A percentile compares a stretch with the other conserved stretches of the same genome.
Evolutionary conservation across 2,797 vertebrate genomes (phyloP).

Genomic region (Myotis daubentonii): DNA sequence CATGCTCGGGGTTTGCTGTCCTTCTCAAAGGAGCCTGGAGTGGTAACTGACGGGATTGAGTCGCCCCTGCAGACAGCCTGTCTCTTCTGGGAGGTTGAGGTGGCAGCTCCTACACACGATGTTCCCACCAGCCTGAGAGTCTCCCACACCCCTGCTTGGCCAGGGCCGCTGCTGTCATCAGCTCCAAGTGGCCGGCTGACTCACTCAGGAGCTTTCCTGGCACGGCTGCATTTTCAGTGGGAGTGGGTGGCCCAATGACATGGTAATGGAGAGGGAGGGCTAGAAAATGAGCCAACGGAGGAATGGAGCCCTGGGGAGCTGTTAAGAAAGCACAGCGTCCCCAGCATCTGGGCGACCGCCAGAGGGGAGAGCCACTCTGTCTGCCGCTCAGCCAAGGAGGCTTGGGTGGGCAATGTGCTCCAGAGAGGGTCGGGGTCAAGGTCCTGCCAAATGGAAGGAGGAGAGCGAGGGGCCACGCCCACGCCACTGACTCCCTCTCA

Average conservation of each 20-base stretch:
- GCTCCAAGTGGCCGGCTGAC: neutral
- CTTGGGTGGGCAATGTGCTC: neutral
- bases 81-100: neutral
- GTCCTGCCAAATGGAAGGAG: neutral
- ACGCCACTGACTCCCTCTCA: fast-evolving
- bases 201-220: constrained; percentile 15
- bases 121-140: neutral
- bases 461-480: neutral
- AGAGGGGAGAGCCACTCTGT: neutral
- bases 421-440: neutral
- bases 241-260: constrained; percentile 43
- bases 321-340: neutral
- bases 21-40: neutral
- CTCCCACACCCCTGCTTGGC: neutral
- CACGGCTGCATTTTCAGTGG: neutral
- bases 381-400: neutral
- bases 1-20: neutral
- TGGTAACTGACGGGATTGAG: neutral
- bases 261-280: neutral
- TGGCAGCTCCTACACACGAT: neutral
- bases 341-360: neutral
- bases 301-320: neutral
- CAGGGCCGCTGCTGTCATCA: neutral
- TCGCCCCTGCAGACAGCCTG: neutral
- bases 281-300: neutral